These are phyloP conservation scores for Drosophila fuyamai DNA, from an alignment of 1,140 invertebrate genomes.

Conservation along the genomic window DNA sequence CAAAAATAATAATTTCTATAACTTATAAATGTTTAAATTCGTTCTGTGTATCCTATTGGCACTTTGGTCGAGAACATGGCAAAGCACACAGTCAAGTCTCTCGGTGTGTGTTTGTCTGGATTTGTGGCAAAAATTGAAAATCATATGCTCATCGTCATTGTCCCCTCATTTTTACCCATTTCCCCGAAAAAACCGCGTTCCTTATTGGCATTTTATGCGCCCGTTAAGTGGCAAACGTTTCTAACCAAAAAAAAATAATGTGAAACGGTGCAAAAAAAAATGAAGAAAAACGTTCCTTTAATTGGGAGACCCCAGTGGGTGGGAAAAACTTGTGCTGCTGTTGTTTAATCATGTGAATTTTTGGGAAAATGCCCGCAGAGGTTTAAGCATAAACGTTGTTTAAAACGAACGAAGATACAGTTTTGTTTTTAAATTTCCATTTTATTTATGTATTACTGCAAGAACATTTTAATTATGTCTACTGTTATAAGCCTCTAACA, in stretches of 20 bases:
- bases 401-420: too few relatives aligned
- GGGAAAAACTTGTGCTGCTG: neutral
- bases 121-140: constrained; percentile 79
- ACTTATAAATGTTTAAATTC: neutral
- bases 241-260: neutral
- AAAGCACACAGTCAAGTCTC: constrained; percentile 19
- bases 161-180: constrained; percentile 12
- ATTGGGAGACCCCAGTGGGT: constrained; percentile 13
- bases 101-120: constrained; percentile 41
- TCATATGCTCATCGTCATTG: constrained; percentile 64
- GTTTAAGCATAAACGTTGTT: neutral
- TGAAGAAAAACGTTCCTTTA: neutral
- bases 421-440: too few relatives aligned
- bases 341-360: neutral
- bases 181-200: constrained; percentile 13
- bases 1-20: too few relatives aligned
- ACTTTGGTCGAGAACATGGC: constrained; percentile 37
- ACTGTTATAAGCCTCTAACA: neutral
- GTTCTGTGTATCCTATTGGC: constrained; percentile 49
- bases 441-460: too few relatives aligned
- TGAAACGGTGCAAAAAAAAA: constrained; percentile 11
- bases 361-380: neutral
- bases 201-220: constrained; percentile 36
- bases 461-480: too few relatives aligned
- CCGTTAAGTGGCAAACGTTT: constrained; percentile 51